These are phyloP conservation scores for Spisula solida DNA, from an alignment of 2,888 invertebrate species.

Conservation along the genomic window DNA sequence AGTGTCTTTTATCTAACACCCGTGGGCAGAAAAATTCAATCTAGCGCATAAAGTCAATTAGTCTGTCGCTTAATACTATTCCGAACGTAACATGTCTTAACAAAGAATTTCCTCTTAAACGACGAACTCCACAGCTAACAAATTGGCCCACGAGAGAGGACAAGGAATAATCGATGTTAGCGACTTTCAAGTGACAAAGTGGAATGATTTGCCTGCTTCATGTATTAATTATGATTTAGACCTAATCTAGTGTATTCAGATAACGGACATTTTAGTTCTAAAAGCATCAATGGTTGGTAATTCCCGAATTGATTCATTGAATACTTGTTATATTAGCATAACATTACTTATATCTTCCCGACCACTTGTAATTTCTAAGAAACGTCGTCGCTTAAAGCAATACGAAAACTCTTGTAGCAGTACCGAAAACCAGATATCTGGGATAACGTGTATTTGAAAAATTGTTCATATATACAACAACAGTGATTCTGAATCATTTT, in stretches of 20 bases:
- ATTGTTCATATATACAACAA: no score
- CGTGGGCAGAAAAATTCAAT: conserved; percentile 14
- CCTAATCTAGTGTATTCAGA: background rate
- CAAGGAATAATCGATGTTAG: conserved; percentile 18
- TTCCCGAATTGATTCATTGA: background rate
- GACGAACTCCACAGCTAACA: conserved; percentile 8
- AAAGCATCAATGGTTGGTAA: background rate
- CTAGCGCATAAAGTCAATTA: conserved; percentile 12
- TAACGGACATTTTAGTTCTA: background rate
- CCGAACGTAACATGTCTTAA: conserved; percentile 11
- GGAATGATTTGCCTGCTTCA: background rate
- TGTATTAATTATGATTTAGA: conserved; percentile 11
- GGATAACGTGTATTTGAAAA: no score
- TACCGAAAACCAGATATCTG: no score
- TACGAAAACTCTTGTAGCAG: no score
- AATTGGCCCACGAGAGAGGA: conserved; percentile 33
- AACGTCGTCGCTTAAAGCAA: background rate
- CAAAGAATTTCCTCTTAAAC: conserved; percentile 22
- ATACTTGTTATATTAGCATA: background rate
- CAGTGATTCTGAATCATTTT: no score
- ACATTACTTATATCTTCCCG: background rate
- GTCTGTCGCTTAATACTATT: conserved; percentile 15
- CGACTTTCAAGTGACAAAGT: conserved; percentile 19
- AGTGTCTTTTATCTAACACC: conserved; percentile 1
- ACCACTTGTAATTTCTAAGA: background rate